These are phyloP conservation scores for Clitarchus hookeri DNA, from an alignment of 2,888 invertebrate genomes.

Conservation along the genomic window DNA sequence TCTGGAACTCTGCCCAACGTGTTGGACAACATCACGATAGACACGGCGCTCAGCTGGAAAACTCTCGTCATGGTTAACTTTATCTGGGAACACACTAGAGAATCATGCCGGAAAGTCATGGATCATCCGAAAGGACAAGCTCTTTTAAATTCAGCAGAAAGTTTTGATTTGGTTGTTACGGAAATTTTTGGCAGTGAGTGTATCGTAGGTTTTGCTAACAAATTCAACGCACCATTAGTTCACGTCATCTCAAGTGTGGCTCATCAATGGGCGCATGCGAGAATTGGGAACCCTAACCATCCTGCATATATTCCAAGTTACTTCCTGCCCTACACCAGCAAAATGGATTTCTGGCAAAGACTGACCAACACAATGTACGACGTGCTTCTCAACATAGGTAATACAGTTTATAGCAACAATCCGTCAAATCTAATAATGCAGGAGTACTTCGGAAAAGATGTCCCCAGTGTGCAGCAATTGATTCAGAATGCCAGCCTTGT, in stretches of 20 bases:
- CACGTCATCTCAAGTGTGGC: constrained; percentile 43
- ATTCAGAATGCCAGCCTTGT: constrained; percentile 56
- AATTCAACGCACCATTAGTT: constrained; percentile 42
- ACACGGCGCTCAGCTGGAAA: neutral
- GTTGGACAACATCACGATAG: constrained; percentile 30
- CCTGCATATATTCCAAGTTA: constrained; percentile 43
- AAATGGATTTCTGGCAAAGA: constrained; percentile 39
- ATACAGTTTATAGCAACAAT: neutral
- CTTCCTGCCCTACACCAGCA: constrained; percentile 38
- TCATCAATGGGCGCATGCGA: constrained; percentile 43
- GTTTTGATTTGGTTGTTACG: constrained; percentile 45
- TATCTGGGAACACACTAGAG: constrained; percentile 29
- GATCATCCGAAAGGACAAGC: constrained; percentile 30
- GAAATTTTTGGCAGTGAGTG: constrained; percentile 45
- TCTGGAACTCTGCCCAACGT: constrained; percentile 30
- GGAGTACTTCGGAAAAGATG: constrained; percentile 48
- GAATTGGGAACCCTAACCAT: constrained; percentile 44
- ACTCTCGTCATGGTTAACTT: neutral
- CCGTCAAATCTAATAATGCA: constrained; percentile 46
- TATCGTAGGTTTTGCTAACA: constrained; percentile 42
- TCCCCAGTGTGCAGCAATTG: constrained; percentile 52
- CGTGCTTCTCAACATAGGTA: neutral
- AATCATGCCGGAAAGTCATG: constrained; percentile 27
- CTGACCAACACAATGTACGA: constrained; percentile 1
- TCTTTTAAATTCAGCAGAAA: constrained; percentile 26